Evolutionary conservation across 2,113 vertebrate species (phyloP), one percentile per base, ranked within the genome.

Genomic region (Hypomesus transpacificus): DNA sequence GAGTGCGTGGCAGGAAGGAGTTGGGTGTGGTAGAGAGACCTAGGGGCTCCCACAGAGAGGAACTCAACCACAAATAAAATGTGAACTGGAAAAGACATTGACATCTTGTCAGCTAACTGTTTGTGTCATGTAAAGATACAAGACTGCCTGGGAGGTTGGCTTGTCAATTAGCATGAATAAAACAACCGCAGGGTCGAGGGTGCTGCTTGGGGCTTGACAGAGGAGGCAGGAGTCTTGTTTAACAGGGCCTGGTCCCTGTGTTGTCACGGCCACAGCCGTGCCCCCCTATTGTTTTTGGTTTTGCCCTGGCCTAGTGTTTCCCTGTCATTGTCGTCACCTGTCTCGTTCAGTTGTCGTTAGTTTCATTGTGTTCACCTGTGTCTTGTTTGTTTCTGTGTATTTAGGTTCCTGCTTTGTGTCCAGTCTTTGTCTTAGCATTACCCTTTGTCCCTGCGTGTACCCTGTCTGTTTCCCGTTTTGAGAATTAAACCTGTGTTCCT

Each of bases 21-120:
- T 58, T 28, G 14, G 72, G 70, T 60, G 57, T 73, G 31, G 56
- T 5, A 59, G 16, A 22, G 14, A 13, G 34, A 71, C 60, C 14
- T 79, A 57, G 60, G 67, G 16, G 52, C 50, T 13, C 58, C 70
- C 71, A 75, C 57, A 39, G 68, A 66, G 61, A 56, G 73, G 54
- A 80, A 77, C 77, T 24, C 28, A 79, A 69, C 66, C 83, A 83
- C 80, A 86, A 85, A 90, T 88, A 84, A 84, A 75, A 70, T 51
- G 71, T 69, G 63, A 82, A 80, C 69, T 76, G 46, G 16, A 13
- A 31, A 64, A 63, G 75, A 84, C 73, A 76, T 74, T 26, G 46
- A 54, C 28, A 79, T 72, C 81, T 68, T 71, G 75, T 84, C 69
- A 78, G 56, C 66, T 66, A 70, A 84, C 85, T 75, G 79, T 65